Evolutionary conservation across 2,888 invertebrate species (phyloP).

Genomic region (Meloe dianella): DNA sequence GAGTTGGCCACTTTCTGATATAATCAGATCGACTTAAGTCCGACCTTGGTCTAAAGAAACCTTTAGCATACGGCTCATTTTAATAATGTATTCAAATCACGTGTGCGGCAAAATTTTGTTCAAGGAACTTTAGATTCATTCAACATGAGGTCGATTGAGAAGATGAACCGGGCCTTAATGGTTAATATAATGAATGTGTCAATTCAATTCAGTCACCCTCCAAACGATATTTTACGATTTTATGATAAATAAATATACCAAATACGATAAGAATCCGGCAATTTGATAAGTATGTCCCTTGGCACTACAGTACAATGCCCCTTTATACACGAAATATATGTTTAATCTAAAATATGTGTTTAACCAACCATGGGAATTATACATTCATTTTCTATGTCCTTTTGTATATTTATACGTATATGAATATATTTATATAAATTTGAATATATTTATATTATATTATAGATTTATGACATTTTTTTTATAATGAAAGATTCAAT

Average conservation of each 20-base stretch:
- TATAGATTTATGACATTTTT: not conserved
- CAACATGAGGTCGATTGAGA: too few species aligned
- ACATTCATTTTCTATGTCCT: not conserved
- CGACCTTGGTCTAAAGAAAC: too few species aligned
- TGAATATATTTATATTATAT: not conserved
- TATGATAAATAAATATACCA: not conserved
- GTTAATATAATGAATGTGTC: too few species aligned
- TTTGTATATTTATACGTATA: not conserved
- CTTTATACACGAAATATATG: not conserved
- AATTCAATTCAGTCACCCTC: too few species aligned
- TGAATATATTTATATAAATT: too few species aligned
- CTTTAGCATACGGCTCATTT: too few species aligned
- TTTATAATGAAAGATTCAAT: not conserved
- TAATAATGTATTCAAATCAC: too few species aligned
- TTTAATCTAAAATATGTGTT: not conserved
- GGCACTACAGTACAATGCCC: not conserved
- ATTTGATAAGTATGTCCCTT: not conserved
- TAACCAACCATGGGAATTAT: slow-evolving; percentile 6
- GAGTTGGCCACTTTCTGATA: too few species aligned
- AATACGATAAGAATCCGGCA: not conserved
- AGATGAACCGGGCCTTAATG: too few species aligned
- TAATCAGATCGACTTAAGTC: too few species aligned
- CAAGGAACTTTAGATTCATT: too few species aligned
- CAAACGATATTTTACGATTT: not conserved
- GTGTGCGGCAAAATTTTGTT: too few species aligned